phyloP scores from a whole-genome alignment of 2,113 vertebrate genomes.

The Vombatus ursinus region DNA sequence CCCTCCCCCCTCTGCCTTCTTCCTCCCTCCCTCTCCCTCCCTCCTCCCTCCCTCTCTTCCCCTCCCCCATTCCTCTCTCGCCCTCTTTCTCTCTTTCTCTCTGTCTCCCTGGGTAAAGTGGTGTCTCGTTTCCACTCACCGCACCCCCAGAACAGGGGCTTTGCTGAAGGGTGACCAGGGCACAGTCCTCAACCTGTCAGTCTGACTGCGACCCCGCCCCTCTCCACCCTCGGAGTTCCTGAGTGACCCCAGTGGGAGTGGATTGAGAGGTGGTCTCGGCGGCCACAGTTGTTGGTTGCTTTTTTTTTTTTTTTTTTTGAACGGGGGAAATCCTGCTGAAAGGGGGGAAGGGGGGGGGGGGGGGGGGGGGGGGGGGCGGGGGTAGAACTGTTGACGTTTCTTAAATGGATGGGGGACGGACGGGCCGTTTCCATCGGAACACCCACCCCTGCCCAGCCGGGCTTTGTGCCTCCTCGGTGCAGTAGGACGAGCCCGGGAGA shows the following conservation, averaged over 20 bases:
- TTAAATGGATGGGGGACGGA: background rate
- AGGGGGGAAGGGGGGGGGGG: background rate
- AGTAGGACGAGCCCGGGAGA: background rate
- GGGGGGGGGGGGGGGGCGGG: too few species aligned
- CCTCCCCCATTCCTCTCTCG: too few species aligned
- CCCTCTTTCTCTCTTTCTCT: background rate
- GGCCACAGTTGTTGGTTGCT: background rate
- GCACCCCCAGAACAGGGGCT: background rate
- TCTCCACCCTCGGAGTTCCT: background rate
- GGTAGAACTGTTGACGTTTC: conserved; percentile 1
- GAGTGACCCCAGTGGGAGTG: background rate
- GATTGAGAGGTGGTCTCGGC: background rate
- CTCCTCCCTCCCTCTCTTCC: background rate
- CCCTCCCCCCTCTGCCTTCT: too few species aligned
- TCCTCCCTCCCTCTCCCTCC: background rate
- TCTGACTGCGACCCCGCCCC: background rate
- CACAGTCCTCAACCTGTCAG: background rate
- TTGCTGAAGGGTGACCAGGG: background rate
- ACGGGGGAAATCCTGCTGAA: background rate
- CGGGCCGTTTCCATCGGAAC: background rate
- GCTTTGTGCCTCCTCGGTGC: background rate
- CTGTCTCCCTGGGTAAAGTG: background rate
- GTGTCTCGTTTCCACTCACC: background rate
- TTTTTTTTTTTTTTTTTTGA: background rate
- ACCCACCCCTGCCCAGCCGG: background rate